Conservation (phyloP, 2,113 vertebrate species). For the Bambusicola thoracicus region DNA sequence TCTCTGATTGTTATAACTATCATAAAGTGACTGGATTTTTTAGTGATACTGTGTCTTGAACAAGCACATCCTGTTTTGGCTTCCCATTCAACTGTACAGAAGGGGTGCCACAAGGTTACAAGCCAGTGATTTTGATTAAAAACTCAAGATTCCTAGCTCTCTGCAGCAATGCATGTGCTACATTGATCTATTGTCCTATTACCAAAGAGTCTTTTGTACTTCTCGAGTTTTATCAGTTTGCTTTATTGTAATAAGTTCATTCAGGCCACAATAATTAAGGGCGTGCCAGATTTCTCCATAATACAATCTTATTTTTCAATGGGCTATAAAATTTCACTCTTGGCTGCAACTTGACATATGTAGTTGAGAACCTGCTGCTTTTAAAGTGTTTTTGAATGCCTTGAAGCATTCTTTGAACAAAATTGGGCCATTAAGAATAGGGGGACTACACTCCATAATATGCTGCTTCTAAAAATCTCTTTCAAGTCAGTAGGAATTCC, state of each 20-base stretch:
- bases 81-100: neutral
- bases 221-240: neutral
- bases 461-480: constrained; percentile 3
- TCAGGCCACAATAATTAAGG: constrained; percentile 41
- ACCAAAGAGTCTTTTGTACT: neutral
- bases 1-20: neutral
- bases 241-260: constrained; percentile 2
- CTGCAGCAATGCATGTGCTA: rapidly evolving
- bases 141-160: neutral
- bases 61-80: neutral
- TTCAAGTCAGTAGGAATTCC: constrained; percentile 15
- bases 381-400: constrained; percentile 53
- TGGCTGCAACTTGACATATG: constrained; percentile 5
- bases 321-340: constrained; percentile 29
- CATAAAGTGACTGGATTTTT: neutral
- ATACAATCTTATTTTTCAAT: neutral
- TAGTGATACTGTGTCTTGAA: neutral
- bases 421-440: constrained; percentile 43
- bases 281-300: constrained; percentile 10
- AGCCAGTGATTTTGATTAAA: constrained; percentile 3
- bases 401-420: constrained; percentile 53
- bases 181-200: neutral
- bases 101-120: neutral
- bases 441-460: neutral
- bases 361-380: constrained; percentile 21